These are phyloP conservation scores for Cheilosia vernalis DNA, from an alignment of 2,888 invertebrate species.

Conservation along the genomic window DNA sequence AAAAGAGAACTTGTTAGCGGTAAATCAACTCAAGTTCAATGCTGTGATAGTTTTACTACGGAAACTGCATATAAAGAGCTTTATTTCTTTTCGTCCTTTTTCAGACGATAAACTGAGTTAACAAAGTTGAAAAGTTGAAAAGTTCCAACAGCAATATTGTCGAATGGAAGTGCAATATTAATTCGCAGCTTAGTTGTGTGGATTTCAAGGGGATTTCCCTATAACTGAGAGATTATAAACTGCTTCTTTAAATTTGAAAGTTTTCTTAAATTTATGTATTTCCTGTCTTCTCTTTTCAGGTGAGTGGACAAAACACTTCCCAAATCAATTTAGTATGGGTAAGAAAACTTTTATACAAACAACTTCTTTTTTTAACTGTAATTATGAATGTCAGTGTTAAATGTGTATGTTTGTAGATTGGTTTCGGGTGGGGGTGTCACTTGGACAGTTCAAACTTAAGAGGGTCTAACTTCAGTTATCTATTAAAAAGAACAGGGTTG, in stretches of 20 bases:
- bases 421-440: background rate
- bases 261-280: constrained; percentile 6
- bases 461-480: too few relatives aligned
- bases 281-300: constrained; percentile 36
- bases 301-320: constrained; percentile 73
- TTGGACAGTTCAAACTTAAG: too few relatives aligned
- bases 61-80: constrained; percentile 1
- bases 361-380: constrained; percentile 12
- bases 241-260: background rate
- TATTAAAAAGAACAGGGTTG: too few relatives aligned
- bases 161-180: background rate
- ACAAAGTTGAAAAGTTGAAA: constrained; percentile 11
- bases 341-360: constrained; percentile 56
- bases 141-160: constrained; percentile 25
- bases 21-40: constrained; percentile 24
- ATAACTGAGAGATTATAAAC: background rate
- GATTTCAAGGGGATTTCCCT: background rate
- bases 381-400: background rate
- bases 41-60: constrained; percentile 7
- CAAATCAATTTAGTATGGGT: constrained; percentile 71
- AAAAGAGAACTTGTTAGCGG: constrained; percentile 23
- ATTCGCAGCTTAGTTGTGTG: constrained; percentile 1
- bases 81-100: background rate
- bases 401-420: background rate
- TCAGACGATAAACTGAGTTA: constrained; percentile 7